Base-by-base conservation (phyloP, 2,888 invertebrate genomes). In the Cataglyphis cursor region DNA sequence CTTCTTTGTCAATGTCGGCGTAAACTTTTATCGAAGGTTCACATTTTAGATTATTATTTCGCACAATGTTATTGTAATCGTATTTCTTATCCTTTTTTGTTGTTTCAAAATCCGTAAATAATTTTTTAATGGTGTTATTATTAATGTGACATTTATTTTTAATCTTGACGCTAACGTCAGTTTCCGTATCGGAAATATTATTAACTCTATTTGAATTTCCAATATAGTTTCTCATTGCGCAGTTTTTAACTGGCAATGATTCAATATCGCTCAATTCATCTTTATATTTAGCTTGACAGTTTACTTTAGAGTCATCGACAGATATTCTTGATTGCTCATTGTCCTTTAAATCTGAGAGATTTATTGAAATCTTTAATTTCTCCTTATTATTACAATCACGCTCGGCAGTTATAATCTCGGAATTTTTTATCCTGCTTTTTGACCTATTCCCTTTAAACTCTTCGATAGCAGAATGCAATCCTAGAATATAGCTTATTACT, bases 401-500 rank as follows among this genome's bases (percentile, higher is more conserved):
- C 38, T 86, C 82, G 0, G 72, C 75, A 15, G 57, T 51, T 80
- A 57, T 70, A 8, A 21, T 57, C 2, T 84, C 75, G 1, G 48
- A 9, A 21, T 41, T 8, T 51, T n/a, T 48, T 31, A 35, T 9
- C 3, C 6, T 10, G 1, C 1, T n/a, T 35, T 9, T 8, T 1
- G 10, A 21, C 0, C 0, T 0, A 8, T 31, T 80, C 3, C 1
- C 28, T 61, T 18, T 72, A 51, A 64, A 48, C 3, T 54, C 10
- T 74, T 83, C 51, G 0, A 31, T 28, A 2, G n/a, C 44, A 1
- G 21, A 28, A 54, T 15, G 35, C 3, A 1, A 44, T 51, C 18
- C 51, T 0, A 35, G 59, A 10, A 44, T 28, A 18, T 73, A 81
- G 51, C 91, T 91, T 5, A 92, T 89, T 15, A 92, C 91, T 0